Evolutionary conservation across 35 echinoderm and acorn worm species (phyloP).

Genomic region (Acanthaster planci): DNA sequence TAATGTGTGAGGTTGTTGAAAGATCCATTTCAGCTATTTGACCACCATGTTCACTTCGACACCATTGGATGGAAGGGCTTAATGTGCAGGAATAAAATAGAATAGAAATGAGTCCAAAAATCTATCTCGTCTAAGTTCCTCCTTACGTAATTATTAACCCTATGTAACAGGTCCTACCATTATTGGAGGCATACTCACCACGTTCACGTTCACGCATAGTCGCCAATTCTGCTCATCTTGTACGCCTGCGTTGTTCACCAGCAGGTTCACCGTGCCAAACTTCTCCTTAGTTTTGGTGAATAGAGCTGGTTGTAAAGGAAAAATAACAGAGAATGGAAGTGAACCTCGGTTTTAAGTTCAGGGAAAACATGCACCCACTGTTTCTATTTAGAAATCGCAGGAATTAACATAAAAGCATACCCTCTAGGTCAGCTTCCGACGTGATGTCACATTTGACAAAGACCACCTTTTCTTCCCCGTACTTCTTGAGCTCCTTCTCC

Average conservation of each 20-base stretch:
- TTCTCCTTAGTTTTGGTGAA: background rate
- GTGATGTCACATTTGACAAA: slow-evolving; percentile 19
- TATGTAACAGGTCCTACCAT: too few species aligned
- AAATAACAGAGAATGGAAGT: background rate
- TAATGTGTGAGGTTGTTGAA: too few species aligned
- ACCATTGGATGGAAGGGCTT: too few species aligned
- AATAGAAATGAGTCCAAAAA: too few species aligned
- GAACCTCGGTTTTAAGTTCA: too few species aligned
- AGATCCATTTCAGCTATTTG: too few species aligned
- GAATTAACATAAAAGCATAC: background rate
- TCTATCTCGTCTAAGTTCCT: too few species aligned
- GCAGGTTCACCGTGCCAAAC: background rate
- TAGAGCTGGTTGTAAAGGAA: background rate
- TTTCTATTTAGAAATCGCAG: too few species aligned
- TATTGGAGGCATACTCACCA: background rate
- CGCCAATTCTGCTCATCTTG: slow-evolving; percentile 7
- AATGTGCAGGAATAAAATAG: too few species aligned
- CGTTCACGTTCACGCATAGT: background rate
- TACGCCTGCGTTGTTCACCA: slow-evolving; percentile 11
- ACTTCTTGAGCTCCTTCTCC: background rate
- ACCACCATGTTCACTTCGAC: too few species aligned
- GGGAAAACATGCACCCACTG: too few species aligned
- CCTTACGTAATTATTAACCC: too few species aligned
- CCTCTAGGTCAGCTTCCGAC: background rate
- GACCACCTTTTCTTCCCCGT: background rate